Base-by-base conservation (phyloP, 2,797 vertebrate species). In the Myotis planiceps region DNA sequence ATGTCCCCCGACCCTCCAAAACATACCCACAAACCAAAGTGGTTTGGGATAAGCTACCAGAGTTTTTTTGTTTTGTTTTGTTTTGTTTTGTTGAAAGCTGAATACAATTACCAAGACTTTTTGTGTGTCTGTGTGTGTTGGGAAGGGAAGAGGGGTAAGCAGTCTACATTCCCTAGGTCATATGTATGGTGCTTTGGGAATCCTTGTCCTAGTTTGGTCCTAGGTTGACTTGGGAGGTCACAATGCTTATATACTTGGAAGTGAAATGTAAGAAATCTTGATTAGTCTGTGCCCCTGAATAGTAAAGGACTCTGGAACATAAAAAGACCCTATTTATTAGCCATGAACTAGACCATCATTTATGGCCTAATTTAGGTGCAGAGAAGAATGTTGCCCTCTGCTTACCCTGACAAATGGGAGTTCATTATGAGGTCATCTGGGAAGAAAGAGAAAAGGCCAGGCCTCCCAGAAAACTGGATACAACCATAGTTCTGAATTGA, bases 41-140 rank as follows among this genome's bases (percentile, higher is more conserved):
- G 4, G 13, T 72, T 95, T 68, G 69, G 65, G 37, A 34, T 85
- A 76, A 90, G 19, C 34, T 71, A 23, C 69, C n/a, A 32, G 65
- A 53, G 27, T 74, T 37, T 18, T 79, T 85, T 75, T 90, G 14
- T n/a, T 32, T 66, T 34, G 9, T 10, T 42, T 42, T 42, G 42
- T 42, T 42, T 42, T 42, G 39, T 42, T 42, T 42, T 42, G 39
- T 42, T 66, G 13, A 90, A 96, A 68, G 37, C 19, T 27, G 5
- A 69, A 88, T 49, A 58, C 29, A 89, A 9, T 53, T 18, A 8
- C 25, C 27, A 65, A 14, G 37, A 18, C 27, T 63, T 29, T n/a
- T 5, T 87, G 4, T 63, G 42, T 76, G 32, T 69, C 18, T 29
- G 16, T 53, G 10, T 37, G 14, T 60, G 9, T 34, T 5, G 16